A percentile compares a stretch with the other conserved stretches of the same genome.
Conservation (phyloP, 2,888 invertebrate species). For the Oscheius sp. region DNA sequence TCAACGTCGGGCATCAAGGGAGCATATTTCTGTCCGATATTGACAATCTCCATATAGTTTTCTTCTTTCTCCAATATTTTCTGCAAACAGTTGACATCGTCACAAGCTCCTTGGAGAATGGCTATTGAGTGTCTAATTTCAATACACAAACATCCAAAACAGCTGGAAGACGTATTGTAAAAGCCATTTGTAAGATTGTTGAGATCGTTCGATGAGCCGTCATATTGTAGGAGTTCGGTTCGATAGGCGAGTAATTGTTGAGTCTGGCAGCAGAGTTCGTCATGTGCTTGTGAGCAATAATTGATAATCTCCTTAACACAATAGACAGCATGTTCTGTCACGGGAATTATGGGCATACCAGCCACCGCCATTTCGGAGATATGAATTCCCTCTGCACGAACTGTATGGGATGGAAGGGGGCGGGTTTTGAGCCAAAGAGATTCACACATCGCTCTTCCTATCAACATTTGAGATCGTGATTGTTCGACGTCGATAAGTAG, state of each 20-base stretch:
- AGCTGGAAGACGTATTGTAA: conserved; percentile 65
- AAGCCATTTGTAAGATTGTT: conserved; percentile 26
- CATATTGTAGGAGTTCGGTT: conserved; percentile 46
- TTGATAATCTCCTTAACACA: conserved; percentile 18
- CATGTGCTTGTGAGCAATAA: conserved; percentile 54
- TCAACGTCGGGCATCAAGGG: conserved; percentile 40
- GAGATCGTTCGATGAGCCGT: conserved; percentile 30
- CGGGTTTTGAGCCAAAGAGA: conserved; percentile 75
- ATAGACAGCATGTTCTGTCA: conserved; percentile 13
- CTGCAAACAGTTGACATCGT: conserved; percentile 29
- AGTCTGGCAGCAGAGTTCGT: conserved; percentile 39
- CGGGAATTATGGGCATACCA: conserved; percentile 20
- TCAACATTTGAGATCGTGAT: conserved; percentile 87
- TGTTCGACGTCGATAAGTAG: conserved; percentile 92
- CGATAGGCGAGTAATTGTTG: conserved; percentile 44
- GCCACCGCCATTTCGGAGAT: conserved; percentile 24
- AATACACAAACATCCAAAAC: conserved; percentile 80
- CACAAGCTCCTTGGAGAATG: conserved; percentile 76
- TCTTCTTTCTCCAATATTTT: neutral
- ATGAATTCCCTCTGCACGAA: conserved; percentile 44
- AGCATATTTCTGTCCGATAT: conserved; percentile 28
- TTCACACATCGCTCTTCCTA: conserved; percentile 89
- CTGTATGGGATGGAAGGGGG: conserved; percentile 33
- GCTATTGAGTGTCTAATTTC: conserved; percentile 93
- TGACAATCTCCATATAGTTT: conserved; percentile 2